Evolutionary conservation across 2,797 vertebrate species (phyloP).

Genomic region (Staurois parvus): DNA sequence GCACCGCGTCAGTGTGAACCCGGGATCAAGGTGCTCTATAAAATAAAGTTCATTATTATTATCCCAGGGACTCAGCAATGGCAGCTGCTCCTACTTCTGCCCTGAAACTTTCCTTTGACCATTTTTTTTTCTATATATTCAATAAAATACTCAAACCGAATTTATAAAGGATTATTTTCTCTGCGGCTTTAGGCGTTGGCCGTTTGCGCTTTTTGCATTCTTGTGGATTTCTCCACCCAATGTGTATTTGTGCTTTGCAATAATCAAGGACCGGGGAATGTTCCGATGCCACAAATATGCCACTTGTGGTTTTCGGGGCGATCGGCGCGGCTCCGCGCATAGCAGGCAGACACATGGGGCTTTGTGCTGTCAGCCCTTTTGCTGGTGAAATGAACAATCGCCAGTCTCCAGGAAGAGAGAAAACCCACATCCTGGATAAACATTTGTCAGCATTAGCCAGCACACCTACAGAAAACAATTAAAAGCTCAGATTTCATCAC

Average conservation of each 20-base stretch:
- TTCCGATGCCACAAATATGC: slow-evolving; percentile 23
- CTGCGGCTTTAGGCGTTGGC: background rate
- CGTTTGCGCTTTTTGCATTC: slow-evolving; percentile 20
- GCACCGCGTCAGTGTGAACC: no score
- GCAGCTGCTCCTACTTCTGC: no score
- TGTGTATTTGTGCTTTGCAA: background rate
- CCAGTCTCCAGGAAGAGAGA: slow-evolving; percentile 37
- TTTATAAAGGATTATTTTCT: no score
- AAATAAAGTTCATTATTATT: no score
- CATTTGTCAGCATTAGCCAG: slow-evolving; percentile 45
- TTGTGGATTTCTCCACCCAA: background rate
- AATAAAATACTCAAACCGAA: no score
- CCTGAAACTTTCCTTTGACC: no score
- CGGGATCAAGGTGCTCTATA: no score
- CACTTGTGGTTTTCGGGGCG: background rate
- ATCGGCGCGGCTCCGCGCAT: background rate
- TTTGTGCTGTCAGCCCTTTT: slow-evolving; percentile 6
- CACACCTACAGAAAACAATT: slow-evolving; percentile 56
- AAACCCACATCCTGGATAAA: slow-evolving; percentile 58
- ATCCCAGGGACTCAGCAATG: no score
- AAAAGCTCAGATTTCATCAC: slow-evolving; percentile 35
- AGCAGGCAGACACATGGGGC: background rate
- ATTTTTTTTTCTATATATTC: no score
- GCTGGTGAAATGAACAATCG: slow-evolving; percentile 14
- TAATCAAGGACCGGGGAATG: slow-evolving; percentile 1